Base-by-base conservation (phyloP, 2,888 invertebrate genomes). In the Parnassius mnemosyne region DNA sequence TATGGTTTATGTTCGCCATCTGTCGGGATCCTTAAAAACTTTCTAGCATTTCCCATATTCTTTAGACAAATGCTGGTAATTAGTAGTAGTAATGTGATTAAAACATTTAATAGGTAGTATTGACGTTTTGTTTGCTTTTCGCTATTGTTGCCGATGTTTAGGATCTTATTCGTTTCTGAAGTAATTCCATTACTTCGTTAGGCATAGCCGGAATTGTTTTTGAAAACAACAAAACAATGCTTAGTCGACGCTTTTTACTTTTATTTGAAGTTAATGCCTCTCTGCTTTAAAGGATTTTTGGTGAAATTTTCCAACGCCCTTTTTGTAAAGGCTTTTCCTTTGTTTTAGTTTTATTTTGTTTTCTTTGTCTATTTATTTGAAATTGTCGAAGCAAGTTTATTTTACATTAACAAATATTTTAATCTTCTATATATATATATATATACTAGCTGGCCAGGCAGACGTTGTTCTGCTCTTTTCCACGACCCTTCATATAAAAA, bases 161-260 rank as follows among this genome's bases (percentile, higher is more conserved):
- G 51, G 25, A 51, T 25, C 11, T 47, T 51, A 25, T 51, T 51
- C 25, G 20, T 10, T 74, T 80, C 69, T 72, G 71, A 81, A 83
- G 80, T 81, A 84, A 80, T 82, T 84, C 72, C 73, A 75, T 75
- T 78, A 80, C 78, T 81, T 78, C 16, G 49, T 49, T n/a, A 9
- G 74, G 9, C 76, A 75, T 75, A 74, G 74, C 74, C 69, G 62
- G 71, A 76, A 83, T 81, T 83, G 79, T 84, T 84, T 81, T 76
- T 71, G 77, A 75, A 77, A 84, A 81, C 83, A 83, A 68, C 47
- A 13, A 47, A 49, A 49, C 13, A 49, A 49, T 10, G 16, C 49
- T 49, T 49, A 49, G 63, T 53, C 61, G 57, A 71, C 75, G 68
- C 77, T 76, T 74, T 75, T 71, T 72, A 71, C 70, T 49, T 60